A percentile compares a stretch with the other conserved stretches of the same genome.
Conservation (phyloP, 2,888 invertebrate genomes). For the Petrolisthes cinctipes region DNA sequence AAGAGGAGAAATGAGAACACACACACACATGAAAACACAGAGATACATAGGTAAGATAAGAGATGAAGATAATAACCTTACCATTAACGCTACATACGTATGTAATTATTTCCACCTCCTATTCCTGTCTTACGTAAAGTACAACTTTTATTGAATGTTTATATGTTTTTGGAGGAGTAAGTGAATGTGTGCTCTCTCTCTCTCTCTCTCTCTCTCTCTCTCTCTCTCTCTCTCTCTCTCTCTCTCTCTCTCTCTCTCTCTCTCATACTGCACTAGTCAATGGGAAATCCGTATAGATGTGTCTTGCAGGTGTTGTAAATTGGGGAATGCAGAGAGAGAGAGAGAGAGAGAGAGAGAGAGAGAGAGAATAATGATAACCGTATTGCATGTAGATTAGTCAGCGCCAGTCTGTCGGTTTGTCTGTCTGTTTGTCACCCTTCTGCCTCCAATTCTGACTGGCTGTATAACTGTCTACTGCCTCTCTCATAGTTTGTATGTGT, state of each 20-base stretch:
- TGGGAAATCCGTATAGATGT: background rate
- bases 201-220: constrained; percentile 38
- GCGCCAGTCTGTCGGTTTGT: background rate
- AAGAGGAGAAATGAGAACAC: background rate
- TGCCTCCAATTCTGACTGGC: background rate
- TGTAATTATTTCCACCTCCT: no score
- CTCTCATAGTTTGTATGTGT: background rate
- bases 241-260: constrained; percentile 18
- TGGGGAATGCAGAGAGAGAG: background rate
- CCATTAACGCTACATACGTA: no score
- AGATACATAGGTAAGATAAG: background rate
- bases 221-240: constrained; percentile 34
- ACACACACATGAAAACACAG: background rate
- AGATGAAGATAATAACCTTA: background rate
- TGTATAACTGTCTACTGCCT: background rate
- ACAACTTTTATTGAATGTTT: background rate
- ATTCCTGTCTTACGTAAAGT: no score
- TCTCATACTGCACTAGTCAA: background rate
- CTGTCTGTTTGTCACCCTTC: background rate
- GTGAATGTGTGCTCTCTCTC: background rate
- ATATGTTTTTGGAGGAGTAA: no score
- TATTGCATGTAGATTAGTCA: background rate
- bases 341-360: constrained; percentile 14
- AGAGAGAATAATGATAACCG: background rate
- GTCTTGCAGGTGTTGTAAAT: background rate